A percentile compares a stretch with the other conserved stretches of the same genome.
Conservation (phyloP, 2,888 invertebrate species). For the Trimorus sp. region DNA sequence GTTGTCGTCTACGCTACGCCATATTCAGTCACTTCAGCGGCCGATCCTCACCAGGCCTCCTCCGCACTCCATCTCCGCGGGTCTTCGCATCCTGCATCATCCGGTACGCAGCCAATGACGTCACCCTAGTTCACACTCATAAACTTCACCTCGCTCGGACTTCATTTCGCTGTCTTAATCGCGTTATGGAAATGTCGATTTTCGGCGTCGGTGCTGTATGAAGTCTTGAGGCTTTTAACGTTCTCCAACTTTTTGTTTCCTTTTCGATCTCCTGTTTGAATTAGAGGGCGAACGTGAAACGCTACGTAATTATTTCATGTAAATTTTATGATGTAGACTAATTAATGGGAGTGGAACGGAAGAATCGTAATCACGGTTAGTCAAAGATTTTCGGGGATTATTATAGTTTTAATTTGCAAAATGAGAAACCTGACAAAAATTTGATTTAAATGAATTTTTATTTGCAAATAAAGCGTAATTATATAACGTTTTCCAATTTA, state of each 20-base stretch:
- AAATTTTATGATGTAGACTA: conserved; percentile 31
- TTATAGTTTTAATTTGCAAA: background rate
- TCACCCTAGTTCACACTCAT: conserved; percentile 73
- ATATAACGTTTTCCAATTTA: too few relatives aligned
- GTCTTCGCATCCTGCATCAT: conserved; percentile 42
- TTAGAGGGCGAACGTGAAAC: conserved; percentile 37
- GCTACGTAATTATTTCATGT: conserved; percentile 47
- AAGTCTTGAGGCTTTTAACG: conserved; percentile 40
- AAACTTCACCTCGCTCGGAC: conserved; percentile 69
- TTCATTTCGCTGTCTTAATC: conserved; percentile 53
- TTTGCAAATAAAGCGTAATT: too few relatives aligned
- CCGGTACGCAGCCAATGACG: conserved; percentile 71
- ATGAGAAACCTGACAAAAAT: too few relatives aligned
- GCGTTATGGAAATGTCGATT: conserved; percentile 56
- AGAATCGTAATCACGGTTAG: background rate
- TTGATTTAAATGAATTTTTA: too few relatives aligned
- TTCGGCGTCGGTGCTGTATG: conserved; percentile 44
- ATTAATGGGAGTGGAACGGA: conserved; percentile 23
- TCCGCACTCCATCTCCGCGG: conserved; percentile 27
- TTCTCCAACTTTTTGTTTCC: conserved; percentile 17
- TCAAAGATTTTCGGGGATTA: background rate
- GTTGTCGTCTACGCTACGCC: conserved; percentile 76
- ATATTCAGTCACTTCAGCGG: conserved; percentile 78
- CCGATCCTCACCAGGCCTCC: conserved; percentile 57
- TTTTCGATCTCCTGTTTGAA: conserved; percentile 26